Base-by-base conservation (phyloP, 2,113 vertebrate species). In the Silurus asotus region DNA sequence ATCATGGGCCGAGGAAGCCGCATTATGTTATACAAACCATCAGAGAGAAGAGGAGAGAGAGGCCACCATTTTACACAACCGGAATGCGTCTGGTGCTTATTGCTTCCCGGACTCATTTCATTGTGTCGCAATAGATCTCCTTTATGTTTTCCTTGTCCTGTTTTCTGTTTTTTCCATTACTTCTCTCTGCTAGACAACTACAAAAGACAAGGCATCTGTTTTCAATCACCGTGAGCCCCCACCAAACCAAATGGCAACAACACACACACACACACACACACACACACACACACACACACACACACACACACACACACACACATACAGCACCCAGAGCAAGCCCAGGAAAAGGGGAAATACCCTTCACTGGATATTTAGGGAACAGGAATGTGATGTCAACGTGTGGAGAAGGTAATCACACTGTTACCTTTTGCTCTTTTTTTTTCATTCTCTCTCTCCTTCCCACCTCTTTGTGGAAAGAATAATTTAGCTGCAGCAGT, bases 201-300 rank as follows among this genome's bases (percentile, higher is more conserved):
- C 88, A 88, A 88, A 90, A 91, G 82, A 87, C 77, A 84, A 83
- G 86, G 80, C 88, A 91, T 92, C 91, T 91, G 90, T 90, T 92
- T 91, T 88, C 82, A 89, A 91, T 91, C 89, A 84, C 56, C 1
- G 56, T 83, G 82, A 84, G 82, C 89, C 84, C 62, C 72, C 55
- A 86, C 77, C 77, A 88, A 89, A 87, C 59, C 87, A 80, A 90
- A 78, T n/a, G 20, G 84, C 84, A 90, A 87, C 53, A 88, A 85
- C 51, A 81, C 65, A 85, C 77, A 83, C 83, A 61, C 78, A 81
- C 70, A 67, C 67, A 49, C 37, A 37, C 37, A 37, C 37, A 37
- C 37, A 37, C 37, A 37, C 37, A 37, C 37, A 37, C 37, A 37
- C 37, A 37, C 37, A 37, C 37, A 37, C 37, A 37, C 37, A 37